Evolutionary conservation across 92 coral and sea anemone species (phyloP).

Genomic region (Phenganax marumi): DNA sequence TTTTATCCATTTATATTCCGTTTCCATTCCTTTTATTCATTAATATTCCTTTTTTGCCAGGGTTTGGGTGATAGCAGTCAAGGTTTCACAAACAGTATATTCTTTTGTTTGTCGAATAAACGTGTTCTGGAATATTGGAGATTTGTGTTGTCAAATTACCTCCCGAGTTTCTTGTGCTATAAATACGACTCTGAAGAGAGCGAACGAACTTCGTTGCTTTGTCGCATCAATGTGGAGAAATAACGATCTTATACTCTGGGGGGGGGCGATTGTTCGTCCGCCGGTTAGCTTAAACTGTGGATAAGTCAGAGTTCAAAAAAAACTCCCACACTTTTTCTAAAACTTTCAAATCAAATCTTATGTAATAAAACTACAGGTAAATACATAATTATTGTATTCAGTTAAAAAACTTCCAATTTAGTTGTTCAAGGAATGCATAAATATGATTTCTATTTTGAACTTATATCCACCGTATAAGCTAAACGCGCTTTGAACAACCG

Average conservation of each 20-base stretch:
- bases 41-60: neutral
- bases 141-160: neutral
- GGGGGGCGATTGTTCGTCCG: too few species aligned
- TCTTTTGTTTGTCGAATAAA: conserved; percentile 32
- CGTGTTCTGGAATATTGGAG: conserved; percentile 19
- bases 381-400: too few species aligned
- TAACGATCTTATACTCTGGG: neutral
- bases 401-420: too few species aligned
- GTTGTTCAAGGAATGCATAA: too few species aligned
- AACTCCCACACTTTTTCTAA: too few species aligned
- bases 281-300: too few species aligned
- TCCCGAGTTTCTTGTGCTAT: conserved; percentile 14
- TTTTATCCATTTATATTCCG: neutral
- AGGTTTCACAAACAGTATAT: conserved; percentile 37
- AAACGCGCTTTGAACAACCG: too few species aligned
- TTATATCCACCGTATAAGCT: too few species aligned
- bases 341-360: too few species aligned
- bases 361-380: too few species aligned
- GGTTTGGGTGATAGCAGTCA: conserved; percentile 43
- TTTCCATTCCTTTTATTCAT: neutral
- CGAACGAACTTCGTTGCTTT: neutral
- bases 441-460: too few species aligned
- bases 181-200: neutral
- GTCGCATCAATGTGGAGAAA: neutral
- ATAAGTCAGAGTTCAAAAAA: too few species aligned